phyloP scores from a whole-genome alignment of 2,113 vertebrate genomes.

The Actenoides lindsayi region DNA sequence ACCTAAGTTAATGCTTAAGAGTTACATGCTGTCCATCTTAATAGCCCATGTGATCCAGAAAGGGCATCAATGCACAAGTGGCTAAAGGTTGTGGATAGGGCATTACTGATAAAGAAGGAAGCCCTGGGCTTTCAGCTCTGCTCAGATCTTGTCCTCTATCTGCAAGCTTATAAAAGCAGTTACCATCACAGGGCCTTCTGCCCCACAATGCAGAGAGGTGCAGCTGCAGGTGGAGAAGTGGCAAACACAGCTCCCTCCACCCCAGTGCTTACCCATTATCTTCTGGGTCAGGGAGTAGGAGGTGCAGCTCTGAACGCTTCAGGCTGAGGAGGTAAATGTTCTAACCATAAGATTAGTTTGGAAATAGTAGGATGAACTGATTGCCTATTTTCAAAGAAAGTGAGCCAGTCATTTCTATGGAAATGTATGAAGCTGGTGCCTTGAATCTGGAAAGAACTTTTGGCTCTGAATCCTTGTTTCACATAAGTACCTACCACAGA shows the following conservation, averaged over 20 bases:
- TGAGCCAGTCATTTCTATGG: background rate
- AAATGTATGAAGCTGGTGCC: background rate
- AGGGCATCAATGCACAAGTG: background rate
- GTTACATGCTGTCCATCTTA: background rate
- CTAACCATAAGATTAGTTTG: background rate
- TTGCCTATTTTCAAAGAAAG: background rate
- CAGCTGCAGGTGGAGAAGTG: background rate
- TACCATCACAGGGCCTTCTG: background rate
- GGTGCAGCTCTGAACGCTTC: background rate
- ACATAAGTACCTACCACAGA: conserved; percentile 33
- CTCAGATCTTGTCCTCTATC: background rate
- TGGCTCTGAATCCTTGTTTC: background rate
- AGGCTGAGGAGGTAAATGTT: background rate
- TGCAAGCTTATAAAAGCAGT: background rate
- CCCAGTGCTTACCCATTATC: background rate
- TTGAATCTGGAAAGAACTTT: background rate
- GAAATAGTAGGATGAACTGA: background rate
- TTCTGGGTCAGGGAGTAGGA: background rate
- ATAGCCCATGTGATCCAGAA: background rate
- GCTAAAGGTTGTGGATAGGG: background rate
- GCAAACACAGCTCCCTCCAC: background rate
- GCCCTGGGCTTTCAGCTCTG: background rate
- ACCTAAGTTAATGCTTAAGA: background rate
- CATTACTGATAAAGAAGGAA: background rate
- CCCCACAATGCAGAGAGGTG: accelerated